Evolutionary conservation across 1,140 invertebrate genomes (phyloP).

Genomic region (Wasmannia auropunctata): DNA sequence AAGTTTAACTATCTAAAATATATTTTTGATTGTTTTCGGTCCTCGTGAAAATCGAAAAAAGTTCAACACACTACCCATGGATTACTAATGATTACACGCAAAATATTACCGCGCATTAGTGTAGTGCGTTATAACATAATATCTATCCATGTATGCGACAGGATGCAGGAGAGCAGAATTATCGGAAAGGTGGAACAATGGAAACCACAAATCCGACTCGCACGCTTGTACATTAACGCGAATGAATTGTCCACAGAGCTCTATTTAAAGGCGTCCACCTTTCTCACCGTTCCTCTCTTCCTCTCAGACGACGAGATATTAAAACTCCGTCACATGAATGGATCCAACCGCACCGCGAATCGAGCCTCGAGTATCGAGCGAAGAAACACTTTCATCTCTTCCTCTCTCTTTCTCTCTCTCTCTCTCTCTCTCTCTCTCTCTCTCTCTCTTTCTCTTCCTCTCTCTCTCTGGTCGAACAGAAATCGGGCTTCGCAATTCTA

Average conservation of each 20-base stretch:
- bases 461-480: background rate
- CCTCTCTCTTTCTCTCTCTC: background rate
- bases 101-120: background rate
- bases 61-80: background rate
- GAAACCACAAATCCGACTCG: conserved; percentile 41
- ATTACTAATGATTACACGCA: conserved; percentile 6
- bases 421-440: background rate
- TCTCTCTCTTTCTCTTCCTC: background rate
- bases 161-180: conserved; percentile 1
- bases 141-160: background rate
- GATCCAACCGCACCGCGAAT: background rate
- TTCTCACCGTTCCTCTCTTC: background rate
- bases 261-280: conserved; percentile 30
- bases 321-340: conserved; percentile 31
- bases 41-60: background rate
- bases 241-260: conserved; percentile 12
- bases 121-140: background rate
- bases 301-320: conserved; percentile 10
- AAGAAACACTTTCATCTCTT: background rate
- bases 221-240: conserved; percentile 22
- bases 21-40: background rate
- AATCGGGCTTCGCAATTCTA: conserved; percentile 8
- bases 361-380: conserved; percentile 52
- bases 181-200: conserved; percentile 42
- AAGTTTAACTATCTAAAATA: background rate